A percentile compares a stretch with the other conserved stretches of the same genome.
phyloP scores from a whole-genome alignment of 2,113 vertebrate genomes.

The Trogon melanurus region DNA sequence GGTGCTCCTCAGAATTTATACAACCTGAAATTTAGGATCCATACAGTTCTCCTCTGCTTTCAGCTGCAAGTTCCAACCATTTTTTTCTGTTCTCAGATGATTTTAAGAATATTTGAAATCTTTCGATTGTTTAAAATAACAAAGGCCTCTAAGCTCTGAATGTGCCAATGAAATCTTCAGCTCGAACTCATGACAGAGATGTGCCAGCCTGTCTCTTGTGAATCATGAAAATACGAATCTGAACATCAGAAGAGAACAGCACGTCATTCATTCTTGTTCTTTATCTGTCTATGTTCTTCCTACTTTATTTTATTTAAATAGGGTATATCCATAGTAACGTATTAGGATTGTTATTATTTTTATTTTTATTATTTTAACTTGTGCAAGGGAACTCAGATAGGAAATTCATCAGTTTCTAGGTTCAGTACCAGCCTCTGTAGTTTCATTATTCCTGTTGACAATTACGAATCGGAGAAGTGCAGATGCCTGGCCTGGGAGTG shows the following conservation, averaged over 20 bases:
- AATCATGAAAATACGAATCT: not conserved
- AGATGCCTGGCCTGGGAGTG: constrained; percentile 73
- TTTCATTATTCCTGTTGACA: constrained; percentile 80
- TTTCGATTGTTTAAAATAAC: constrained; percentile 47
- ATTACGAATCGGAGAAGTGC: constrained; percentile 67
- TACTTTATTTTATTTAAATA: constrained; percentile 34
- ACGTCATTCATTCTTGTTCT: not conserved
- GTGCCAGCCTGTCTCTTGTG: not conserved
- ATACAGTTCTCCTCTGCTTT: not conserved
- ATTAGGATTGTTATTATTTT: not conserved
- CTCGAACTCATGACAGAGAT: constrained; percentile 59
- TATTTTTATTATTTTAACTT: constrained; percentile 37
- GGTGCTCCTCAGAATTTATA: constrained; percentile 15
- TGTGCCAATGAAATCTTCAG: constrained; percentile 14
- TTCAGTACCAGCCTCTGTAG: constrained; percentile 61
- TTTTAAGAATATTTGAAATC: constrained; percentile 66
- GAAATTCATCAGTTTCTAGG: constrained; percentile 59
- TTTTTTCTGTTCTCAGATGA: constrained; percentile 31
- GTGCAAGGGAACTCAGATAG: not conserved
- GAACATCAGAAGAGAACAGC: not conserved
- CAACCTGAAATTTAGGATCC: constrained; percentile 21
- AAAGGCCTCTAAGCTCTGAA: constrained; percentile 55
- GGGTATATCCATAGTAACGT: constrained; percentile 41
- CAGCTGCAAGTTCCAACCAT: constrained; percentile 36
- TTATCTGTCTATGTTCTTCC: not conserved